Conservation (phyloP, 2,797 vertebrate genomes). For the Streptopelia turtur region DNA sequence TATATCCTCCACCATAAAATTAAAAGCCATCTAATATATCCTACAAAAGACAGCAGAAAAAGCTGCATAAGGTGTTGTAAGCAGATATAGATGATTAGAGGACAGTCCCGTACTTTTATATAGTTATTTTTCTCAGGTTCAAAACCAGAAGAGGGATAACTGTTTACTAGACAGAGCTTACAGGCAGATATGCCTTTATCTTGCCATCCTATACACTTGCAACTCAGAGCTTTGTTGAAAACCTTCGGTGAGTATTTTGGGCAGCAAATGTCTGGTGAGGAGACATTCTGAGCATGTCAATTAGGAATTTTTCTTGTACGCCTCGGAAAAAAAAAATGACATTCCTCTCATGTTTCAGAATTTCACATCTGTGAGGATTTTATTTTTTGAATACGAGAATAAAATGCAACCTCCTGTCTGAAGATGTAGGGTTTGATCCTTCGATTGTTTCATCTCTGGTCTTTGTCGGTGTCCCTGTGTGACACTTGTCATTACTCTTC, state of each 20-base stretch:
- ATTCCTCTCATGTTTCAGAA: conserved; percentile 41
- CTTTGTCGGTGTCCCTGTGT: conserved; percentile 43
- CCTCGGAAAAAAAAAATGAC: conserved; percentile 19
- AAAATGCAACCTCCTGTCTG: conserved; percentile 33
- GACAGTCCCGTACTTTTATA: conserved; percentile 28
- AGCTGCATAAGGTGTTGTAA: background rate
- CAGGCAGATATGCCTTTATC: conserved; percentile 50
- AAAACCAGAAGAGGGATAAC: conserved; percentile 52
- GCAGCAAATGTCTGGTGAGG: conserved; percentile 60
- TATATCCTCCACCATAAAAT: background rate
- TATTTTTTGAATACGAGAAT: conserved; percentile 8
- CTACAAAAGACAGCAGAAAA: background rate
- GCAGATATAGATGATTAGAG: background rate
- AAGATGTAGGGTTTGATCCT: conserved; percentile 50
- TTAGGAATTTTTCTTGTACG: conserved; percentile 38
- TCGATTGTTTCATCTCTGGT: conserved; percentile 13
- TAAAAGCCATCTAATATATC: background rate
- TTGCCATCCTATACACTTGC: conserved; percentile 11
- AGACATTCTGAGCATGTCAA: conserved; percentile 60
- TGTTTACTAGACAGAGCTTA: conserved; percentile 48
- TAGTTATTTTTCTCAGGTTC: conserved; percentile 63
- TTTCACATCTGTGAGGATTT: conserved; percentile 49
- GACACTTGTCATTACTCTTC: conserved; percentile 49
- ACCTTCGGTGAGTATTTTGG: conserved; percentile 58
- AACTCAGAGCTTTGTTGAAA: conserved; percentile 33